These are phyloP conservation scores for Litocranius walleri DNA, from an alignment of 2,113 vertebrate genomes.

Conservation along the genomic window DNA sequence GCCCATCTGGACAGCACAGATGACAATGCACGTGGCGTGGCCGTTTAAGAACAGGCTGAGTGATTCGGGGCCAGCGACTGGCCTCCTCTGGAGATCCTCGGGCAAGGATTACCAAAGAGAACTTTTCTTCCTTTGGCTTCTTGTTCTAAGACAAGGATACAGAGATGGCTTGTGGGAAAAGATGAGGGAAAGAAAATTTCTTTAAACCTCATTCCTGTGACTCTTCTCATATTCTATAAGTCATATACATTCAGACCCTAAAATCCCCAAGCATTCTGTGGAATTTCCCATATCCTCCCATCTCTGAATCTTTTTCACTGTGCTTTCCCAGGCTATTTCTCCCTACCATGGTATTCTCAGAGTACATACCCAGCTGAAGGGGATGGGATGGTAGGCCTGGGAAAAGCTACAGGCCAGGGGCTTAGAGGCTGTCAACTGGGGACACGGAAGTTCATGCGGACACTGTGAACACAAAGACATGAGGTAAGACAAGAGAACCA, in stretches of 20 bases:
- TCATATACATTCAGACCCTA: background rate
- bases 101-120: slow-evolving; percentile 87
- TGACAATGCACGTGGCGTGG: slow-evolving; percentile 87
- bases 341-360: background rate
- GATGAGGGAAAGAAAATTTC: background rate
- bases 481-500: background rate
- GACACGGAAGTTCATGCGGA: slow-evolving; percentile 86
- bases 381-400: slow-evolving; percentile 84
- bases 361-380: slow-evolving; percentile 81
- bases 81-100: slow-evolving; percentile 9
- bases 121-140: slow-evolving; percentile 80
- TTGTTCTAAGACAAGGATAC: slow-evolving; percentile 74
- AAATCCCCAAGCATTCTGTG: background rate
- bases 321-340: background rate
- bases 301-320: background rate
- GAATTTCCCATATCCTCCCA: background rate
- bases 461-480: slow-evolving; percentile 71
- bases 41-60: slow-evolving; percentile 80
- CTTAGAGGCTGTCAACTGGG: slow-evolving; percentile 78
- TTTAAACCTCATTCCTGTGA: background rate
- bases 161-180: background rate
- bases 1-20: slow-evolving; percentile 83
- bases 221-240: background rate
- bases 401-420: slow-evolving; percentile 87
- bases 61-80: slow-evolving; percentile 83